Conservation (phyloP, 2,888 invertebrate genomes). For the Lycocerus yunnanus region DNA sequence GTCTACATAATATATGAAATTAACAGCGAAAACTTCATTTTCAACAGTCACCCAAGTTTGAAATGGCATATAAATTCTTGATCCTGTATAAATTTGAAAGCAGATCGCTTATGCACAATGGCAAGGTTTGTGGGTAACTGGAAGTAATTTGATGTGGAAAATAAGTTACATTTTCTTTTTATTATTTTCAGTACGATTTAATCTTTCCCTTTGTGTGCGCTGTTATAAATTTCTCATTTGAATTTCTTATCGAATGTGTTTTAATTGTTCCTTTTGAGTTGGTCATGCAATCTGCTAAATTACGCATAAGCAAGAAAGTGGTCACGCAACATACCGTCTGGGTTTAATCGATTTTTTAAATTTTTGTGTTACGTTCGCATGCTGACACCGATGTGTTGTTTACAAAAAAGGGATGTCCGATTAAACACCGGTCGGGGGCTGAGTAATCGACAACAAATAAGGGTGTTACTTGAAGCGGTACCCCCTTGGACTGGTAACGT, state of each 20-base stretch:
- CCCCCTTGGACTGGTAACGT: conserved; percentile 33
- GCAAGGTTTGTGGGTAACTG: not conserved
- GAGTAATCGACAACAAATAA: conserved; percentile 29
- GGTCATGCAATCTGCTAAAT: not conserved
- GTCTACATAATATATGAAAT: not conserved
- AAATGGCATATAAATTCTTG: not conserved
- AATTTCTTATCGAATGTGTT: not conserved
- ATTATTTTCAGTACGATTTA: not conserved
- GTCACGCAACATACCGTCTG: conserved; percentile 8
- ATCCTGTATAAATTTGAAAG: not conserved
- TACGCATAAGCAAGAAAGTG: not conserved
- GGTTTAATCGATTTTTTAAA: conserved; percentile 6
- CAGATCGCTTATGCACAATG: not conserved
- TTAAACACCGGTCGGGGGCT: conserved; percentile 20
- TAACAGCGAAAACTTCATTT: not conserved
- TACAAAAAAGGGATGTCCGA: conserved; percentile 13
- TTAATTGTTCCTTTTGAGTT: not conserved
- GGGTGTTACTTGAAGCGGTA: conserved; percentile 30
- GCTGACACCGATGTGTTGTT: conserved; percentile 13
- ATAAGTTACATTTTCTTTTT: not conserved
- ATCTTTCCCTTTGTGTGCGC: not conserved
- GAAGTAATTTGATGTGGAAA: not conserved
- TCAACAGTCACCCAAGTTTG: not conserved
- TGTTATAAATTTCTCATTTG: not conserved
- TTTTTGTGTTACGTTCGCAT: conserved; percentile 6